phyloP scores from a whole-genome alignment of 2,113 vertebrate species.

The Rhegmatorhina hoffmannsi region DNA sequence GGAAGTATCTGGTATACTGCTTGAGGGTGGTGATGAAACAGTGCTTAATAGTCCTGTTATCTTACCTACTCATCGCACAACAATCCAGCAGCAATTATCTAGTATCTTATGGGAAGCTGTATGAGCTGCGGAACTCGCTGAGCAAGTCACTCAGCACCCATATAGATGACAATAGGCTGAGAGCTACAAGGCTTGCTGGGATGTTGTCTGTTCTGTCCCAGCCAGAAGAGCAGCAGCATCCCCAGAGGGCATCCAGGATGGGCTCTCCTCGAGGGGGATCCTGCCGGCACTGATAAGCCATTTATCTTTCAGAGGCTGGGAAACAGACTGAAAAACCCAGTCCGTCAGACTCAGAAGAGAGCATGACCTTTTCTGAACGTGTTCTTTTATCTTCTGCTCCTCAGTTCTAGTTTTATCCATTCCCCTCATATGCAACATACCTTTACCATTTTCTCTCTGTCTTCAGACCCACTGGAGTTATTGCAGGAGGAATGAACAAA shows the following conservation, averaged over 20 bases:
- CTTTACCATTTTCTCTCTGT: background rate
- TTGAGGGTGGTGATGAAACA: conserved; percentile 30
- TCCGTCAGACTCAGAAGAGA: background rate
- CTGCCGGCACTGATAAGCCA: background rate
- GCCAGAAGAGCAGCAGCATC: background rate
- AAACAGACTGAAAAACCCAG: background rate
- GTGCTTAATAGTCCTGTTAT: conserved; percentile 53
- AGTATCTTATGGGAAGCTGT: conserved; percentile 23
- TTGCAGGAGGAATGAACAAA: background rate
- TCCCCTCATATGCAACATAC: background rate
- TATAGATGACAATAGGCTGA: background rate
- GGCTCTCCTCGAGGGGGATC: background rate
- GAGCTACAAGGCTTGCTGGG: background rate
- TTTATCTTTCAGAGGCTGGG: background rate
- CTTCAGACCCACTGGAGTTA: background rate
- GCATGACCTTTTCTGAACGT: background rate
- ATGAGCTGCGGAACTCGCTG: background rate
- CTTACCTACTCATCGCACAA: conserved; percentile 31
- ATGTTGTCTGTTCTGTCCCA: background rate
- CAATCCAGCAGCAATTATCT: conserved; percentile 55
- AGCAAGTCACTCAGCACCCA: background rate
- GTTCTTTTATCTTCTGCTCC: background rate
- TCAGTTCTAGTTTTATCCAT: background rate
- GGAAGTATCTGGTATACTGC: conserved; percentile 33
- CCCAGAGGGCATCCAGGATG: background rate